These are phyloP conservation scores for Athalia circularis DNA, from an alignment of 2,888 invertebrate genomes.

Conservation along the genomic window DNA sequence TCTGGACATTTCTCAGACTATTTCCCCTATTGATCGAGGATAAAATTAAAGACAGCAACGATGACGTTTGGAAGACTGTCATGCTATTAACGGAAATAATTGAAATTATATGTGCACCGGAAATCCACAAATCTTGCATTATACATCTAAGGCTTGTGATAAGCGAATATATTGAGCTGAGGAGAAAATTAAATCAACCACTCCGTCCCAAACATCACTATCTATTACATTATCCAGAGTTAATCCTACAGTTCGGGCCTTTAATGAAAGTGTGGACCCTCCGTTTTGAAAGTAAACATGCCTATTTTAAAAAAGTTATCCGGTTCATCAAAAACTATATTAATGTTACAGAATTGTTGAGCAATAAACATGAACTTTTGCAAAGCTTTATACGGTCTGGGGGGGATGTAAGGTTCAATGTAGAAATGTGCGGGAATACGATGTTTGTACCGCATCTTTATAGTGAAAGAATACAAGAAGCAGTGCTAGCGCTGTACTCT, in stretches of 20 bases:
- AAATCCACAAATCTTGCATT: constrained; percentile 51
- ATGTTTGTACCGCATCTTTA: neutral
- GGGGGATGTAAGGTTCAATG: neutral
- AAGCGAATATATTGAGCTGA: constrained; percentile 48
- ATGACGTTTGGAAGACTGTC: constrained; percentile 52
- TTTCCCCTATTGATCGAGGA: constrained; percentile 51
- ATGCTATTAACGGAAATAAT: constrained; percentile 52
- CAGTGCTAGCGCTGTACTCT: neutral
- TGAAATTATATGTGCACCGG: constrained; percentile 54
- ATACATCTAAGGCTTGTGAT: constrained; percentile 50
- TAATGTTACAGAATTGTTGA: constrained; percentile 50
- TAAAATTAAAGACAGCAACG: constrained; percentile 49
- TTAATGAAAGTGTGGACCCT: constrained; percentile 54
- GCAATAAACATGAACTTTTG: constrained; percentile 48
- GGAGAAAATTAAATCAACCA: constrained; percentile 45
- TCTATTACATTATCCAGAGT: constrained; percentile 50
- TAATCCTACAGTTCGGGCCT: constrained; percentile 53
- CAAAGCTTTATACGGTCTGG: constrained; percentile 46
- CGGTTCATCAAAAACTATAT: constrained; percentile 55
- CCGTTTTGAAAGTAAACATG: constrained; percentile 60
- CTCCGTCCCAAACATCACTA: constrained; percentile 55
- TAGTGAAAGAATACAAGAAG: constrained; percentile 10
- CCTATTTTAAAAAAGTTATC: constrained; percentile 54
- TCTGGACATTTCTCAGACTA: constrained; percentile 51
- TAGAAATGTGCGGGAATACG: neutral